Evolutionary conservation across 2,113 vertebrate genomes (phyloP).

Genomic region (Saguinus midas): DNA sequence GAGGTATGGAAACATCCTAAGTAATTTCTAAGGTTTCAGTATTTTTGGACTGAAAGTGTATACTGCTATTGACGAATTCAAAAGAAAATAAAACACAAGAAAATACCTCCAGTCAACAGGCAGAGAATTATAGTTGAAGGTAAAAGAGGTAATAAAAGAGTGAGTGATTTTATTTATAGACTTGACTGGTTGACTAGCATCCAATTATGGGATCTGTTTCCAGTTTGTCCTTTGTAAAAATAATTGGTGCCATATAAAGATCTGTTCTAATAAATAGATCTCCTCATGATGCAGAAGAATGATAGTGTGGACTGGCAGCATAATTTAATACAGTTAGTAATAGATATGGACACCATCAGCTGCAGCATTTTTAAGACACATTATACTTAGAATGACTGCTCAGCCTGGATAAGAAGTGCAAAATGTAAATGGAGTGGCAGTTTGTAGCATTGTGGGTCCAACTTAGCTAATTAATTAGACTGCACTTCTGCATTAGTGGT

Average conservation of each 20-base stretch:
- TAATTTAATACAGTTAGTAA: conserved; percentile 70
- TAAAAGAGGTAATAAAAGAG: conserved; percentile 77
- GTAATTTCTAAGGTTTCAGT: conserved; percentile 68
- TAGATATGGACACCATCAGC: conserved; percentile 67
- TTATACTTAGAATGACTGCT: conserved; percentile 37
- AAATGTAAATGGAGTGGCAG: conserved; percentile 71
- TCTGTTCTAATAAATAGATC: conserved; percentile 75
- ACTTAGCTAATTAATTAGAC: conserved; percentile 79
- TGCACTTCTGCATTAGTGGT: conserved; percentile 43
- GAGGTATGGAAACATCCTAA: conserved; percentile 62
- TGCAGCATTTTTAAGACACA: conserved; percentile 65
- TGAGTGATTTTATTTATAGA: conserved; percentile 79
- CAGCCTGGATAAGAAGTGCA: conserved; percentile 30
- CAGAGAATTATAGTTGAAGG: conserved; percentile 72
- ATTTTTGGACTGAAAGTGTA: conserved; percentile 63
- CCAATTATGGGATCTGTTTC: conserved; percentile 77
- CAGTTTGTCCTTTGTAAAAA: conserved; percentile 80
- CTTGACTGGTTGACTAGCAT: conserved; percentile 70
- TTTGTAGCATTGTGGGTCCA: conserved; percentile 56
- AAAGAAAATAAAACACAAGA: conserved; percentile 48
- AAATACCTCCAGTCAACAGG: conserved; percentile 58
- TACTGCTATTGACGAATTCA: conserved; percentile 65
- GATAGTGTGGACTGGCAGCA: conserved; percentile 67
- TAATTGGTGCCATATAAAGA: conserved; percentile 76
- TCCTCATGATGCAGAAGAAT: conserved; percentile 69